Evolutionary conservation across 2,113 vertebrate species (phyloP).

Genomic region (Myodes glareolus): DNA sequence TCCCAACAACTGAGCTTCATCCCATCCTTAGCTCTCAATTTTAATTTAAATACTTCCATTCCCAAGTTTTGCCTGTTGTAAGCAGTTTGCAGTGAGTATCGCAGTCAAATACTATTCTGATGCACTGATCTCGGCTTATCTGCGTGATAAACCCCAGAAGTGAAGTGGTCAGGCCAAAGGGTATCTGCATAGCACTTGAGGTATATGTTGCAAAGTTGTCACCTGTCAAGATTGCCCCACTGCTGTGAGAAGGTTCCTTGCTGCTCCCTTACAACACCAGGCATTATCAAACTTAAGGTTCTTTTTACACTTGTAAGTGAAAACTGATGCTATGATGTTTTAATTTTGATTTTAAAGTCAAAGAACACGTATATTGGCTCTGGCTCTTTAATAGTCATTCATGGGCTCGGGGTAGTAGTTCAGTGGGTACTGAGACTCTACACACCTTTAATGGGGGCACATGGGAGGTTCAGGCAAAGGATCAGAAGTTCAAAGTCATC

Average conservation of each 20-base stretch:
- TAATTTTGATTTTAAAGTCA: conserved; percentile 46
- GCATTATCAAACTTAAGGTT: not conserved
- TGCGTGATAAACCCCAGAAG: not conserved
- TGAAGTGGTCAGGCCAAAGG: not conserved
- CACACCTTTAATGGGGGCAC: not conserved
- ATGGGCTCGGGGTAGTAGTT: not conserved
- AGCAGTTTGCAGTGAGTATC: not conserved
- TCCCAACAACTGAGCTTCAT: not conserved
- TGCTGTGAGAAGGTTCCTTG: not conserved
- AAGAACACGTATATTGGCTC: not conserved
- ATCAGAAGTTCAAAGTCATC: not conserved
- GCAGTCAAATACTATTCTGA: not conserved
- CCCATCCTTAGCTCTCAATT: not conserved
- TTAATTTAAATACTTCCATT: not conserved
- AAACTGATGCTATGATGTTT: not conserved
- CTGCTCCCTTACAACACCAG: not conserved
- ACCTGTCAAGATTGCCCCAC: not conserved
- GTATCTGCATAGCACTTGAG: not conserved
- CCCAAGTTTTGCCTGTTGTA: not conserved
- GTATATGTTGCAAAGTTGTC: not conserved
- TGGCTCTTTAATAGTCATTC: conserved; percentile 29
- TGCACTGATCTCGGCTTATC: not conserved
- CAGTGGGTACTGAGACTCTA: not conserved
- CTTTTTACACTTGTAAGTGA: not conserved
- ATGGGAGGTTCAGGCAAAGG: not conserved